Evolutionary conservation across 1,140 invertebrate genomes (phyloP).

Genomic region (Bombus turneri): DNA sequence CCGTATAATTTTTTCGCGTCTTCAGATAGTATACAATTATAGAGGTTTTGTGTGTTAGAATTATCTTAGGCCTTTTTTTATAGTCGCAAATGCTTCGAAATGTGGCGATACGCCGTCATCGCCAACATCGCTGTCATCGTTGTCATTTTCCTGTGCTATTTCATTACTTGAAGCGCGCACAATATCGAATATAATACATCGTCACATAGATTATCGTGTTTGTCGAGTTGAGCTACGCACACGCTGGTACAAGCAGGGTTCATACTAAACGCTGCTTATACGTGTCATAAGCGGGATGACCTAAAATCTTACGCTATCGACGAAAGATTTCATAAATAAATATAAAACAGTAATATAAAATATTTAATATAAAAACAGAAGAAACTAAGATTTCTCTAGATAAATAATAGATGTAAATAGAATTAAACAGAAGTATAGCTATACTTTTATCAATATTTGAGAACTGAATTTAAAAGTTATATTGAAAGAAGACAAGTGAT

Average conservation of each 20-base stretch:
- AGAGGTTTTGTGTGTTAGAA: background rate
- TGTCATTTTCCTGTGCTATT: slow-evolving; percentile 1
- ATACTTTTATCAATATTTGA: background rate
- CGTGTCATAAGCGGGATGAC: background rate
- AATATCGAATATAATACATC: slow-evolving; percentile 22
- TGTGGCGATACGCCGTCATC: background rate
- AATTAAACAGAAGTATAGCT: background rate
- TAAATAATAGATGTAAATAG: too few relatives aligned
- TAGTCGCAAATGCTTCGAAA: background rate
- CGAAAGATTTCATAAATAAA: background rate
- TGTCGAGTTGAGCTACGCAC: slow-evolving; percentile 1
- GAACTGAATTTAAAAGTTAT: background rate
- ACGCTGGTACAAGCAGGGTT: background rate
- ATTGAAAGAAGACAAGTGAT: background rate
- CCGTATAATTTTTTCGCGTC: background rate
- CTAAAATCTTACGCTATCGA: background rate
- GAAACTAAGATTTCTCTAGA: background rate
- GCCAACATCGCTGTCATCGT: background rate
- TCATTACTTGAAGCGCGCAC: background rate
- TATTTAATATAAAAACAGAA: background rate
- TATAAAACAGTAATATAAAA: too few relatives aligned
- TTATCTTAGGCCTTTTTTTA: background rate
- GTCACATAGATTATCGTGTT: slow-evolving; percentile 26
- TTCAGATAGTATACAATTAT: background rate
- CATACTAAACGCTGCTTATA: background rate